Conservation (phyloP, 2,888 invertebrate species). For the Nomada flava region DNA sequence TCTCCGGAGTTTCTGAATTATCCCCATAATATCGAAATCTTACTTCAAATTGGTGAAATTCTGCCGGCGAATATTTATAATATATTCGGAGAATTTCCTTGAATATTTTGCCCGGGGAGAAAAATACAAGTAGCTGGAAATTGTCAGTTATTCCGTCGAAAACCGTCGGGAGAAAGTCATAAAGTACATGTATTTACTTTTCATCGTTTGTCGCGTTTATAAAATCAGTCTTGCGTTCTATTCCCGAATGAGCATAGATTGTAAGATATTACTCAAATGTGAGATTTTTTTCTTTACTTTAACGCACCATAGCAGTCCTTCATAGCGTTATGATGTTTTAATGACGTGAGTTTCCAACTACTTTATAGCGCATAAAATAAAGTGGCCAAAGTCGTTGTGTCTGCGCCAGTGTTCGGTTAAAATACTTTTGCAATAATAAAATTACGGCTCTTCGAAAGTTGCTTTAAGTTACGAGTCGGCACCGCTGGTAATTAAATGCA, state of each 20-base stretch:
- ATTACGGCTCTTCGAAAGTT: conserved; percentile 20
- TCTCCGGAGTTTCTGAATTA: not conserved
- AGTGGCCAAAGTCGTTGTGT: conserved; percentile 10
- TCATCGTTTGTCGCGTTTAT: not conserved
- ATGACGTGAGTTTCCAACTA: conserved; percentile 12
- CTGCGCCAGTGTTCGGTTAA: conserved; percentile 7
- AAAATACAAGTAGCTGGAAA: not conserved
- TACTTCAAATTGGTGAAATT: not conserved
- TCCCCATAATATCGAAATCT: not conserved
- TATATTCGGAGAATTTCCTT: not conserved
- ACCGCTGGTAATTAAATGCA: not conserved
- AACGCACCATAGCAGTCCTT: conserved; percentile 1
- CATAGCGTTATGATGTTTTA: conserved; percentile 16
- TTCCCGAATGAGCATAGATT: not conserved
- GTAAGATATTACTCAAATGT: conserved; percentile 2
- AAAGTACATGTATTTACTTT: not conserved
- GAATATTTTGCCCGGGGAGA: not conserved
- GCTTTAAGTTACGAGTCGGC: conserved; percentile 1
- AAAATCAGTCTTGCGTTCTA: not conserved
- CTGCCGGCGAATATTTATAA: not conserved
- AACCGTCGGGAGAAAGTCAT: not conserved
- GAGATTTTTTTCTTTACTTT: not conserved
- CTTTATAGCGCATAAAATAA: conserved; percentile 41
- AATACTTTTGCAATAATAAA: conserved; percentile 34
- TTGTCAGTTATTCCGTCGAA: not conserved